These are phyloP conservation scores for Vimba vimba DNA, from an alignment of 2,113 vertebrate genomes.

Conservation along the genomic window DNA sequence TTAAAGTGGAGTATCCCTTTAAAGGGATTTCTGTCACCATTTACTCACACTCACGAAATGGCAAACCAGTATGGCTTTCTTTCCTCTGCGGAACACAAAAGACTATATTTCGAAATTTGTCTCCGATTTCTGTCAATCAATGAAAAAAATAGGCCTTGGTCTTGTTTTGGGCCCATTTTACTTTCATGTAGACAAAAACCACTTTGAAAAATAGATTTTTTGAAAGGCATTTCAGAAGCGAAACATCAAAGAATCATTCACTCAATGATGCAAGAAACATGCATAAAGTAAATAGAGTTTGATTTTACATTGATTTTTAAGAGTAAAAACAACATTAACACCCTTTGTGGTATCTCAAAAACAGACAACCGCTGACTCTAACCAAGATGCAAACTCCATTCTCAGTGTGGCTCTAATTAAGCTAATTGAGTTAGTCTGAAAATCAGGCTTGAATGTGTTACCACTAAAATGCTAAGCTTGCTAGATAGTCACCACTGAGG, in stretches of 20 bases:
- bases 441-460: slow-evolving; percentile 31
- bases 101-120: too few species aligned
- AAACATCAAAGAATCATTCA: background rate
- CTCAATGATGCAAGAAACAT: background rate
- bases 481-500: slow-evolving; percentile 13
- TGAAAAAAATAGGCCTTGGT: background rate
- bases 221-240: background rate
- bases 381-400: slow-evolving; percentile 7
- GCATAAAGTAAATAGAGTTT: background rate
- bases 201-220: background rate
- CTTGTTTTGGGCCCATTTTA: background rate
- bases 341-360: slow-evolving; percentile 31
- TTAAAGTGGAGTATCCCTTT: too few species aligned
- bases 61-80: background rate
- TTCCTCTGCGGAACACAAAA: too few species aligned
- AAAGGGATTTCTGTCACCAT: background rate
- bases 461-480: slow-evolving; percentile 31
- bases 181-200: background rate
- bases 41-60: background rate
- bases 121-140: background rate
- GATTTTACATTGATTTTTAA: background rate
- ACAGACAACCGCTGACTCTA: slow-evolving; percentile 26
- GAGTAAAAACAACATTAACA: slow-evolving; percentile 50
- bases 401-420: slow-evolving; percentile 61
- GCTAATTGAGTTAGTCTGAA: slow-evolving; percentile 59